Base-by-base conservation (phyloP, 1,140 invertebrate species). In the Megalopta genalis region DNA sequence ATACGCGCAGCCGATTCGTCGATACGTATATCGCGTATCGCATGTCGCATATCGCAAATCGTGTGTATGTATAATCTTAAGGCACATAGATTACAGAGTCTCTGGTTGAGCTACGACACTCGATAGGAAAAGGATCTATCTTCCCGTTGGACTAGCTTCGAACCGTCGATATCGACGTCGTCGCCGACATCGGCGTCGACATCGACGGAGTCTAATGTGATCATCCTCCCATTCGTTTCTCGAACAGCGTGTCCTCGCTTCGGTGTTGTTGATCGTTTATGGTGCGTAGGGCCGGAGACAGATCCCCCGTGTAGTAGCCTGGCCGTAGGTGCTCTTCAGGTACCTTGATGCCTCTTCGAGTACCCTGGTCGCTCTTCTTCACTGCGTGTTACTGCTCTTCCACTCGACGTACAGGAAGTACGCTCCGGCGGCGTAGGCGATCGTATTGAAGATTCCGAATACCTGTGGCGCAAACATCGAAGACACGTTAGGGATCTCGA, bases 401-500 rank as follows among this genome's bases (percentile, higher is more conserved):
- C 95, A 96, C 87, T 97, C 96, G 72, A 95, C 89, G 91, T 95
- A 96, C 63, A 97, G 93, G 84, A 97, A 95, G 89, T 96, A 97
- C 8, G 96, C 92, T 69, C 96, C 96, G 59, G 95, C 95, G 4
- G 93, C 96, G 85, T 97, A 98, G 8, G 95, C 96, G 54, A 96
- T 77, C n/a, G 95, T 95, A 90, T 97, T 97, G 91, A 98, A 95
- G 1, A 97, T 90, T 77, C 96, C 97, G 88, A 98, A 97, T 27
- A 96, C 94, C 96, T 97, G 91, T 27, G n/a, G 39, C 6, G 93
- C 57, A 77, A 88, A 91, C 66, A 84, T 18, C 16, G n/a, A 12
- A 42, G 63, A 39, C 32, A 23, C 62, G 57, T 76, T 59, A 25
- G 64, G 4, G 4, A 32, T 32, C 32, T 32, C 32, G 32, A 4